A percentile compares a stretch with the other conserved stretches of the same genome.
Conservation (phyloP, 1,140 invertebrate genomes). For the Heterodera carotae region DNA sequence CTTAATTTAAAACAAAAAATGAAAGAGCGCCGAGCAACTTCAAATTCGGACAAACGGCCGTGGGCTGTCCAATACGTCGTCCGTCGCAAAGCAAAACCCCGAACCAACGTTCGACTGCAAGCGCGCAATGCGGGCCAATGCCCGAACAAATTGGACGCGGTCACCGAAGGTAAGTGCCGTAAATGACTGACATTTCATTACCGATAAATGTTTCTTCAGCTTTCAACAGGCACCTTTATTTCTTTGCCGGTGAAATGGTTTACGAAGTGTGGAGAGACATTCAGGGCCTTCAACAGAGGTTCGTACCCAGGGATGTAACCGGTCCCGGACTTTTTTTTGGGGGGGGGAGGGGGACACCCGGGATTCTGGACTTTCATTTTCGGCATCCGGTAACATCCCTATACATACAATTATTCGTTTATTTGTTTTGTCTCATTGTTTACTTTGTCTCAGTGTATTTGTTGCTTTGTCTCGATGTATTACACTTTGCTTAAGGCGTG, state of each 20-base stretch:
- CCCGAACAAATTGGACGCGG: constrained; percentile 43
- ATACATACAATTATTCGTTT: too few relatives aligned
- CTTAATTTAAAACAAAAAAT: constrained; percentile 21
- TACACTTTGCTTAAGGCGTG: neutral
- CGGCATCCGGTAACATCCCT: too few relatives aligned
- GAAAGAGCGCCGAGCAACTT: neutral
- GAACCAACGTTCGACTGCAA: neutral
- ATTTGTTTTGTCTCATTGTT: neutral
- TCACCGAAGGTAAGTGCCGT: constrained; percentile 40
- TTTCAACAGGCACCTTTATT: constrained; percentile 47
- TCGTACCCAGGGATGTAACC: too few relatives aligned
- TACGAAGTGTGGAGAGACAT: constrained; percentile 45
- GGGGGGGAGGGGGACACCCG: too few relatives aligned
- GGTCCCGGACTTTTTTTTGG: neutral
- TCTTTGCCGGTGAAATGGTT: constrained; percentile 45
- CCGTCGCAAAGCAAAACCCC: neutral
- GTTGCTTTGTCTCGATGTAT: too few relatives aligned
- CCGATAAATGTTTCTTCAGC: constrained; percentile 14
- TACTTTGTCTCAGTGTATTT: too few relatives aligned
- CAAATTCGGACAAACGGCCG: neutral
- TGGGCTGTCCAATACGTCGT: neutral
- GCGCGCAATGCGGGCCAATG: constrained; percentile 30
- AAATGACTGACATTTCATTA: neutral
- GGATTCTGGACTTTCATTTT: too few relatives aligned
- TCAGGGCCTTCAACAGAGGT: constrained; percentile 33